Evolutionary conservation across 2,888 invertebrate species (phyloP).

Genomic region (Stegana nigrithorax): DNA sequence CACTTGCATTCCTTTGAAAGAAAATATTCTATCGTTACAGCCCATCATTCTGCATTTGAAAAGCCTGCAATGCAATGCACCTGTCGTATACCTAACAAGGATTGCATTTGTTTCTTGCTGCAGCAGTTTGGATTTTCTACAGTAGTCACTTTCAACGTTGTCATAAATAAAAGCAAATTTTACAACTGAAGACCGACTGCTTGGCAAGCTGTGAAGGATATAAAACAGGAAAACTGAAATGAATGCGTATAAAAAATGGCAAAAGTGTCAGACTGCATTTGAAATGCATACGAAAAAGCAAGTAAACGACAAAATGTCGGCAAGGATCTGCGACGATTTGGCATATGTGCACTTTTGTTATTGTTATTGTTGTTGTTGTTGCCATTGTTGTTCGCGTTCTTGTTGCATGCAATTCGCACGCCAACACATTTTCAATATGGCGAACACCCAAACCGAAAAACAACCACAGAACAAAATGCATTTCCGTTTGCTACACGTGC

Average conservation of each 20-base stretch:
- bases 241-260: conserved; percentile 3
- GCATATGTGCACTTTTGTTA: background rate
- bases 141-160: background rate
- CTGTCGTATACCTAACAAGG: too few relatives aligned
- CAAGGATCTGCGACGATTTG: background rate
- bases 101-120: too few relatives aligned
- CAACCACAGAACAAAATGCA: background rate
- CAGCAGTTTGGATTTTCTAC: too few relatives aligned
- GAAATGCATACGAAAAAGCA: background rate
- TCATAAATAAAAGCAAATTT: background rate
- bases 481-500: background rate
- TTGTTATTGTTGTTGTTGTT: background rate
- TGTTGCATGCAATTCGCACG: conserved; percentile 40
- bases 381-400: background rate
- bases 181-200: too few relatives aligned
- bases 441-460: background rate
- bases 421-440: conserved; percentile 27
- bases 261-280: conserved; percentile 21
- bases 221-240: background rate
- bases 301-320: conserved; percentile 3
- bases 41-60: too few relatives aligned
- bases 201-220: too few relatives aligned
- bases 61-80: too few relatives aligned
- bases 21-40: too few relatives aligned
- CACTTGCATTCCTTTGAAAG: too few relatives aligned